A percentile compares a stretch with the other conserved stretches of the same genome.
Conservation (phyloP, 2,888 invertebrate genomes). For the Julus scanicus region DNA sequence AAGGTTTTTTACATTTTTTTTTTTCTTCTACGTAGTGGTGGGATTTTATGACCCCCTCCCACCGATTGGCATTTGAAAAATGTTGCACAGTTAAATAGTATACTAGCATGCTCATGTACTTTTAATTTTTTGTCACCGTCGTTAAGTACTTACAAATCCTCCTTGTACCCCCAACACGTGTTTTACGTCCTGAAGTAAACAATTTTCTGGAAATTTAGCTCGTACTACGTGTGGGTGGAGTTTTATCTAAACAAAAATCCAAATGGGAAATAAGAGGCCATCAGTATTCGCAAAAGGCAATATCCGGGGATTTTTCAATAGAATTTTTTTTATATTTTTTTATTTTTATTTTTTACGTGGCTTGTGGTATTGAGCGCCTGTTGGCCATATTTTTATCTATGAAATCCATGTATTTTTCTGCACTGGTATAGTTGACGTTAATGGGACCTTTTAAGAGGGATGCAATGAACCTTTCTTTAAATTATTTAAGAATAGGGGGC, state of each 20-base stretch:
- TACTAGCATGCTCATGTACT: not conserved
- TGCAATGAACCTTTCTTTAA: no score
- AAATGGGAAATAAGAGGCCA: not conserved
- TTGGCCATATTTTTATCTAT: not conserved
- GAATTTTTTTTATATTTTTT: not conserved
- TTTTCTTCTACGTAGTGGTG: not conserved
- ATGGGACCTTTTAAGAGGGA: no score
- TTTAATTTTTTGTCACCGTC: not conserved
- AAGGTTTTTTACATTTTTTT: not conserved
- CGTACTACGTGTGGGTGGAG: not conserved
- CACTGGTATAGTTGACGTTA: no score
- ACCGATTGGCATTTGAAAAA: not conserved
- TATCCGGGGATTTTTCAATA: not conserved
- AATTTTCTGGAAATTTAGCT: not conserved
- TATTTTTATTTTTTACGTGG: not conserved
- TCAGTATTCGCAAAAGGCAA: not conserved
- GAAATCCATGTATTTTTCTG: not conserved
- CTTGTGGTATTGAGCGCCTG: not conserved
- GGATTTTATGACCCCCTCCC: not conserved
- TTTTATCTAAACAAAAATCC: constrained; percentile 4
- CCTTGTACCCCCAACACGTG: not conserved
- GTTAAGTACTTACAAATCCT: not conserved
- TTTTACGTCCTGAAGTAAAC: not conserved
- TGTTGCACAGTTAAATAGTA: not conserved
- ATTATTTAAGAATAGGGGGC: no score